A percentile compares a stretch with the other conserved stretches of the same genome.
Conservation (phyloP, 2,888 invertebrate species). For the Vanessa cardui region DNA sequence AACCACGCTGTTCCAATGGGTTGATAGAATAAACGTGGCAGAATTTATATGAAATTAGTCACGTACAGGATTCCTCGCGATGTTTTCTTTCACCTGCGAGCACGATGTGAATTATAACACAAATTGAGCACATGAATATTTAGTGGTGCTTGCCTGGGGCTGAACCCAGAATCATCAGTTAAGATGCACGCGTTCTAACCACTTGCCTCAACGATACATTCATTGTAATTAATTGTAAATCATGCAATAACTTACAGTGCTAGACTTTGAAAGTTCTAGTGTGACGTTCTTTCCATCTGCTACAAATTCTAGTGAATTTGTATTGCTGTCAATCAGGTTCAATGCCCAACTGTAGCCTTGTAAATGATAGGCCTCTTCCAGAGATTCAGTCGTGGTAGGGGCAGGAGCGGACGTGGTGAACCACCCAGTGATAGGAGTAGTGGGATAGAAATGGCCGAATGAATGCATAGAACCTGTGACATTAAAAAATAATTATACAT, state of each 20-base stretch:
- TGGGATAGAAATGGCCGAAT: background rate
- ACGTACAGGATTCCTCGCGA: no score
- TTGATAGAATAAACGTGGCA: no score
- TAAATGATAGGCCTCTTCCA: constrained; percentile 50
- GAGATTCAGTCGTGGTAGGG: constrained; percentile 18
- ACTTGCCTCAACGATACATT: no score
- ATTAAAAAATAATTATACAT: background rate
- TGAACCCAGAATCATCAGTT: no score
- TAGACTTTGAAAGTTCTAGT: constrained; percentile 56
- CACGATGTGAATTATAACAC: no score
- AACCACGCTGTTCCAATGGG: no score
- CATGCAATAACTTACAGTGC: constrained; percentile 49
- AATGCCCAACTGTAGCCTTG: constrained; percentile 57
- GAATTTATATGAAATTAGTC: no score
- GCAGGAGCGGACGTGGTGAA: background rate
- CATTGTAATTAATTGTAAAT: background rate
- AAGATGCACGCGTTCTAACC: no score
- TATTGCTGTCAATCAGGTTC: constrained; percentile 50
- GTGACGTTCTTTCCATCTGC: constrained; percentile 52
- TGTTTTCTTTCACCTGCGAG: no score
- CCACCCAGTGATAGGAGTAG: background rate
- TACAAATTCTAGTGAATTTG: constrained; percentile 50
- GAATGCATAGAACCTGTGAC: background rate
- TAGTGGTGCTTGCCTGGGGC: no score
- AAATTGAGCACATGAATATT: no score